These are phyloP conservation scores for Mimachlamys varia DNA, from an alignment of 2,888 invertebrate species.

Conservation along the genomic window DNA sequence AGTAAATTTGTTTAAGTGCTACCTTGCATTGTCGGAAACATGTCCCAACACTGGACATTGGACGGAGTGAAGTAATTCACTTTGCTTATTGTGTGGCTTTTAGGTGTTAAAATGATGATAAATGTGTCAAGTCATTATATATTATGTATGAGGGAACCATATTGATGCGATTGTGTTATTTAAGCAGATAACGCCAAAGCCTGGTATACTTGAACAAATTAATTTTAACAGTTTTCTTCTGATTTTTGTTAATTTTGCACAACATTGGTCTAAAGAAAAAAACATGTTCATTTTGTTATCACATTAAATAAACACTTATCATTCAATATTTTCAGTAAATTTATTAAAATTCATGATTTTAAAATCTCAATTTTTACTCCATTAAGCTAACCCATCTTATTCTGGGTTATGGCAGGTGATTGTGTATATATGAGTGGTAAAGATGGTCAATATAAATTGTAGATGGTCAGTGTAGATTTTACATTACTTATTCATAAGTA, in stretches of 20 bases:
- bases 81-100: background rate
- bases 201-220: background rate
- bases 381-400: background rate
- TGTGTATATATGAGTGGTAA: slow-evolving; percentile 5
- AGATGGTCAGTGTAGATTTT: slow-evolving; percentile 5
- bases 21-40: background rate
- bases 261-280: background rate
- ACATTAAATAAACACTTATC: background rate
- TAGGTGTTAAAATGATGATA: slow-evolving; percentile 34
- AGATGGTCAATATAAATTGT: background rate
- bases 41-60: slow-evolving; percentile 10
- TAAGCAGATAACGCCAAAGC: background rate
- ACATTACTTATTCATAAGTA: slow-evolving; percentile 33
- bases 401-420: background rate
- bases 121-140: slow-evolving; percentile 20
- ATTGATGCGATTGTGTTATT: background rate
- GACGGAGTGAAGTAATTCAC: background rate
- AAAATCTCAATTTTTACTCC: background rate
- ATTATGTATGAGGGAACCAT: background rate
- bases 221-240: background rate
- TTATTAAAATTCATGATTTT: background rate
- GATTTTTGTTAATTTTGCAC: background rate
- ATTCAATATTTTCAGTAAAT: background rate
- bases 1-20: slow-evolving; percentile 9
- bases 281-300: background rate